Percentiles rank a stretch among this genome's conserved stretches.
Evolutionary conservation across 2,797 vertebrate species (phyloP).

Genomic region (Pempheris klunzingeri): DNA sequence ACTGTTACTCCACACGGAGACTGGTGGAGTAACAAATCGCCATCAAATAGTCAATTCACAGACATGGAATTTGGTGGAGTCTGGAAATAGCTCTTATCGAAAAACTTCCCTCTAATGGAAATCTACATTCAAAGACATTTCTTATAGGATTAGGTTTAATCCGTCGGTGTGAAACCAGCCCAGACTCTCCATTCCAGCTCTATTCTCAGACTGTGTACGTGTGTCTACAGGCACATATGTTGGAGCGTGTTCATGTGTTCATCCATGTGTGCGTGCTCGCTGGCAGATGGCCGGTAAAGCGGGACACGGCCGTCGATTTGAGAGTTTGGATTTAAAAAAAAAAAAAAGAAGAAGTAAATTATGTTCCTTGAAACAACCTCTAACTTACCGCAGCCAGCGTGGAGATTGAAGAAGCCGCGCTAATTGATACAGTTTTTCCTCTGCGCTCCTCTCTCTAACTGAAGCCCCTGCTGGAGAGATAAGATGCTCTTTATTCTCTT

Average conservation of each 20-base stretch:
- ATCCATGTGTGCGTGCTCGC: neutral
- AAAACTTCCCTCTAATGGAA: slow-evolving; percentile 61
- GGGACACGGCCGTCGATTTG: slow-evolving; percentile 27
- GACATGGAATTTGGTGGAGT: slow-evolving; percentile 23
- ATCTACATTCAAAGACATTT: slow-evolving; percentile 70
- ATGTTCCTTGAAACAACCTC: slow-evolving; percentile 62
- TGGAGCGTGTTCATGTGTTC: slow-evolving; percentile 1
- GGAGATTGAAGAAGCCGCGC: slow-evolving; percentile 43
- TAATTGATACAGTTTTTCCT: slow-evolving; percentile 63
- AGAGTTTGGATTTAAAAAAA: slow-evolving; percentile 62
- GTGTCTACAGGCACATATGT: slow-evolving; percentile 23
- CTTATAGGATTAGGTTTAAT: slow-evolving; percentile 76
- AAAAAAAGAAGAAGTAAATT: no score
- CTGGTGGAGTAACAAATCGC: slow-evolving; percentile 21
- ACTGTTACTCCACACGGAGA: neutral
- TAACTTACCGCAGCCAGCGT: slow-evolving; percentile 35
- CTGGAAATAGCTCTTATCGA: slow-evolving; percentile 40
- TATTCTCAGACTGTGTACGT: slow-evolving; percentile 42
- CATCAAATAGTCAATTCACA: slow-evolving; percentile 24
- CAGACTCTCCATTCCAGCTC: slow-evolving; percentile 58
- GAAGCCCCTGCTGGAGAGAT: slow-evolving; percentile 49
- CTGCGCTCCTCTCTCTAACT: slow-evolving; percentile 31
- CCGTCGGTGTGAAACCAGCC: slow-evolving; percentile 73
- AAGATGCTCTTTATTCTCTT: slow-evolving; percentile 61
- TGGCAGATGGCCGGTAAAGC: slow-evolving; percentile 33